Evolutionary conservation across 2,888 invertebrate genomes (phyloP), one percentile per base, ranked within the genome.

Genomic region (Drosophila anceps): DNA sequence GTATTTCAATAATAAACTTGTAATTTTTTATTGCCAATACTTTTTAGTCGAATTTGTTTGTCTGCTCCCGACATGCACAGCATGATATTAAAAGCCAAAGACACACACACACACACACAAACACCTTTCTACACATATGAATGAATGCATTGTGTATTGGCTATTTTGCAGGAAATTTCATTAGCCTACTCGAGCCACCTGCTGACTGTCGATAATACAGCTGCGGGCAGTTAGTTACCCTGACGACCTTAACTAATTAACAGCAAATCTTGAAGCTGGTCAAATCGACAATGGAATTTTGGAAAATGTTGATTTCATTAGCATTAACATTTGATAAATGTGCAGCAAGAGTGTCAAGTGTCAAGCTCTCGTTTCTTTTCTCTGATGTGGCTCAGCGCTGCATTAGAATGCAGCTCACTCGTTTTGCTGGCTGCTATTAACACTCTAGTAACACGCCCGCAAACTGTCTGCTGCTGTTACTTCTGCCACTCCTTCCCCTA

Each of bases 391-490:
- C 44, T 55, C 65, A 51, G 50, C 37, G 62, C 44, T 65, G 77
- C 72, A 82, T 87, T 80, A 76, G 80, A 72, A 87, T 84, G 87
- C 84, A 76, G 67, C 74, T 53, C 78, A 74, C 67, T 76, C 51
- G 39, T 7, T 50, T 8, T 33, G 66, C 50, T 70, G 61, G 65
- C 68, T 76, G 68, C 87, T 78, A 87, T 84, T 84, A 87, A 84
- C 84, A 86, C 75, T 48, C 66, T 59, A 74, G 59, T 51, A 71
- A 65, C 78, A 75, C 55, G 66, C 35, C 58, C 66, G 55, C 43
- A 71, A 54, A 43, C 35, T 8, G 57, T 37, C 44, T 27, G 4
- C 29, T 10, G 20, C 13, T 44, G 43, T 20, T 43, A 20, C 18
- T 33, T 5, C 18, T 31, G 18, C 37, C 27, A 18, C 50, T 10